These are phyloP conservation scores for Ormyrus labotus DNA, from an alignment of 2,888 invertebrate species.

Conservation along the genomic window DNA sequence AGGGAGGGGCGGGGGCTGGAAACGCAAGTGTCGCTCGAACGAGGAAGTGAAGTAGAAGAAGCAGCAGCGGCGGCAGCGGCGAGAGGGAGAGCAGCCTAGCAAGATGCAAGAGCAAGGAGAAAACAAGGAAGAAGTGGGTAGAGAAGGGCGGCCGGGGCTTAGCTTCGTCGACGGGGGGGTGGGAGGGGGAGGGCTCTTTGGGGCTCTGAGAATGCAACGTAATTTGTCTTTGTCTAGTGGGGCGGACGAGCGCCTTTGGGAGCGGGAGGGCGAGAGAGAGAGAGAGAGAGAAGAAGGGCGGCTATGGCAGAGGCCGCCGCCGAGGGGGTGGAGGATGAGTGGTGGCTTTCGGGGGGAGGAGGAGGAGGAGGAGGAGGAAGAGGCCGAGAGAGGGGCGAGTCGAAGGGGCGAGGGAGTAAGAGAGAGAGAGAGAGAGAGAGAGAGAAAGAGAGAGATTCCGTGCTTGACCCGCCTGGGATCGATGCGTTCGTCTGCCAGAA, in stretches of 20 bases:
- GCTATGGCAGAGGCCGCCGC: constrained; percentile 21
- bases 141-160: constrained; percentile 54
- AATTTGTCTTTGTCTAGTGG: constrained; percentile 76
- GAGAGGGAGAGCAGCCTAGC: constrained; percentile 18
- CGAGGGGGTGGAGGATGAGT: constrained; percentile 54
- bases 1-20: constrained; percentile 54
- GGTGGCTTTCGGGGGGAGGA: constrained; percentile 58
- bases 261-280: constrained; percentile 58
- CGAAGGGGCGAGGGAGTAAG: constrained; percentile 45
- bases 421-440: constrained; percentile 56
- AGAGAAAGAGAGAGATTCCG: constrained; percentile 67
- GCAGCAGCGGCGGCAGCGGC: constrained; percentile 15
- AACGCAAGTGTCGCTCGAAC: constrained; percentile 53
- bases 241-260: constrained; percentile 64
- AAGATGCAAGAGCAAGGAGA: constrained; percentile 53
- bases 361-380: constrained; percentile 7
- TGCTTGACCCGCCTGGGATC: constrained; percentile 76
- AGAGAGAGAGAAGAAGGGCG: constrained; percentile 52
- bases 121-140: constrained; percentile 46
- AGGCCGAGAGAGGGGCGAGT: constrained; percentile 19
- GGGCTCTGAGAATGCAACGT: constrained; percentile 75
- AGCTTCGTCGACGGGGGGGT: constrained; percentile 44
- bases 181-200: constrained; percentile 64
- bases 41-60: constrained; percentile 57
- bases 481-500: constrained; percentile 76